Evolutionary conservation across 2,888 invertebrate genomes (phyloP), one percentile per base, ranked within the genome.

Genomic region (Caenorhabditis imperialis): DNA sequence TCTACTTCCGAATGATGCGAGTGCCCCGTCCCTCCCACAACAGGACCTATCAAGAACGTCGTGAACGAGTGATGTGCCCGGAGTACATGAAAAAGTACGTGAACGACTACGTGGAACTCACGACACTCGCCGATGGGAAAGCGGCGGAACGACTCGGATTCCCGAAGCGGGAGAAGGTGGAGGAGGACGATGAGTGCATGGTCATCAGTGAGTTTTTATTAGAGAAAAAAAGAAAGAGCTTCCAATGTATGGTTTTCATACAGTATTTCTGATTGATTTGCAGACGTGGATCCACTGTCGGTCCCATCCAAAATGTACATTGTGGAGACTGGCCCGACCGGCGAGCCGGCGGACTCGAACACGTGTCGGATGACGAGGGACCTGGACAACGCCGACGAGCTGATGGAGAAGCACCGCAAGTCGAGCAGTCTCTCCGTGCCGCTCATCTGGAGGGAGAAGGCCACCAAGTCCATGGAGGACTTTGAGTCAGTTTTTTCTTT

Each of bases 281-380:
- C 67, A 69, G 69, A 69, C 20, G 60, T 60, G 3, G 51, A 58
- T 12, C 23, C n/a, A 8, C 40, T 69, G 10, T 53, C 27, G 0
- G 16, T 38, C 14, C 65, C 72, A 20, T 57, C 72, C 0, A 44
- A 40, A 1, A 54, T 53, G 3, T 60, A 51, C 25, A 27, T 35
- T 25, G 20, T 22, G 2, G 40, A 48, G 8, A 18, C 16, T 2
- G 14, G 18, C 14, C 30, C 14, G n/a, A 16, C 25, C 8, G 51
- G 38, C 12, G 69, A 69, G 25, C 69, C 69, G 12, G 20, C 47
- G 0, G 69, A 69, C 22, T 14, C 45, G 12, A 53, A 69, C 27
- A 69, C 69, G 2, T 69, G 69, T 27, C 35, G 69, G 38, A 60
- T 69, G 58, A 69, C 69, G 8, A 14, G 63, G 22, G 10, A 54